Conservation (phyloP, 35 echinoderm and acorn worm genomes). For the Apostichopus californicus region DNA sequence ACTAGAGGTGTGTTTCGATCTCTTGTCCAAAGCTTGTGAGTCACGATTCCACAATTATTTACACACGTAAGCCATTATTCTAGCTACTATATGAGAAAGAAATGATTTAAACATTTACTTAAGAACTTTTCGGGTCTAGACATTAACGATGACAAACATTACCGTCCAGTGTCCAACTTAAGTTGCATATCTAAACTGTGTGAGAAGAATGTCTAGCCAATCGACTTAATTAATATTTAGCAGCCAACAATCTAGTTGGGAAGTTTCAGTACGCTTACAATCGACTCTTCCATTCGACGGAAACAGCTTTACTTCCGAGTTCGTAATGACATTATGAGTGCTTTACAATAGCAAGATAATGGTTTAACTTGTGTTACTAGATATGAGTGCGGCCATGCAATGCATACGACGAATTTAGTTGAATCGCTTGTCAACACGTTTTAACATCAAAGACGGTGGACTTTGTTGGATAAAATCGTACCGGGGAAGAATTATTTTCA, state of each 20-base stretch:
- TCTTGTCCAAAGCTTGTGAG: too few species aligned
- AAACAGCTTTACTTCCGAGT: conserved; percentile 47
- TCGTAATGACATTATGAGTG: conserved; percentile 46
- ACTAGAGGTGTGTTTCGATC: too few species aligned
- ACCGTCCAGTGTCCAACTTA: conserved; percentile 21
- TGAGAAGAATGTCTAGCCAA: conserved; percentile 20
- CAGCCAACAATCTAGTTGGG: background rate
- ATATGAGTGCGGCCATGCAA: conserved; percentile 9
- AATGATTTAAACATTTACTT: background rate
- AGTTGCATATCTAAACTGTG: conserved; percentile 2
- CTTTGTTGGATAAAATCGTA: background rate
- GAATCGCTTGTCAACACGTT: background rate
- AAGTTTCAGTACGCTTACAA: conserved; percentile 30
- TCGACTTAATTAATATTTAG: conserved; percentile 5
- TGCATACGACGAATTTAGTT: background rate
- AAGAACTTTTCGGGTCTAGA: background rate
- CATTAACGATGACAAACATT: background rate
- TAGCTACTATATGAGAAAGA: background rate
- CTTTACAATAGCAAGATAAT: background rate
- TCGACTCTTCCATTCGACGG: conserved; percentile 29
- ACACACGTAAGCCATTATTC: too few species aligned
- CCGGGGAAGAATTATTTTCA: background rate
- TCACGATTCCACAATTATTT: too few species aligned
- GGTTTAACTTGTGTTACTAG: conserved; percentile 32
- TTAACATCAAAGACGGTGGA: background rate